A percentile compares a stretch with the other conserved stretches of the same genome.
Conservation (phyloP, 64 coral and sea anemone species). For the Trachythela sp. region DNA sequence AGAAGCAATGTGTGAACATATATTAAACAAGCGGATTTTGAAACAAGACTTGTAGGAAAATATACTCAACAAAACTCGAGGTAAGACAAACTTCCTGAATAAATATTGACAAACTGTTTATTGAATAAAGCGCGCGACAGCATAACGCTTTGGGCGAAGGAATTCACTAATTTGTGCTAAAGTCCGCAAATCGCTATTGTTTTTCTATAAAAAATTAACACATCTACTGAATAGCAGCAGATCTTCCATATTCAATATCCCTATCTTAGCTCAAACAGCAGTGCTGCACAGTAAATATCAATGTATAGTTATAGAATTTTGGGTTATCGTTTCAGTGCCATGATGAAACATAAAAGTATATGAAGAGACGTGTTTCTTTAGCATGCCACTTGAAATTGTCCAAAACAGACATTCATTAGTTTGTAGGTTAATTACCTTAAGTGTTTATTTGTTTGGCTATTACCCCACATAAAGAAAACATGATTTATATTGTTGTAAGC, state of each 20-base stretch:
- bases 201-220: neutral
- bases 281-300: too few species aligned
- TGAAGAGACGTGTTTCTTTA: neutral
- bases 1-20: neutral
- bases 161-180: neutral
- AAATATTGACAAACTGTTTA: conserved; percentile 10
- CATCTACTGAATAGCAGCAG: neutral
- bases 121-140: neutral
- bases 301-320: too few species aligned
- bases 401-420: conserved; percentile 3
- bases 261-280: too few species aligned
- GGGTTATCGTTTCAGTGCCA: too few species aligned
- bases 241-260: neutral
- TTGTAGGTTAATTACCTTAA: neutral
- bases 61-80: neutral
- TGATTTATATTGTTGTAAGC: neutral
- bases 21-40: neutral
- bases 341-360: neutral
- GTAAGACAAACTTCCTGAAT: neutral
- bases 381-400: neutral
- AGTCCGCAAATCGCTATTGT: neutral
- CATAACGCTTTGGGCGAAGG: neutral
- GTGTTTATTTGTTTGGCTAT: neutral
- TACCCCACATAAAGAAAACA: neutral
- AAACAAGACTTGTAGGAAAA: neutral